Base-by-base conservation (phyloP, 2,113 vertebrate genomes). In the Acrocephalus arundinaceus region DNA sequence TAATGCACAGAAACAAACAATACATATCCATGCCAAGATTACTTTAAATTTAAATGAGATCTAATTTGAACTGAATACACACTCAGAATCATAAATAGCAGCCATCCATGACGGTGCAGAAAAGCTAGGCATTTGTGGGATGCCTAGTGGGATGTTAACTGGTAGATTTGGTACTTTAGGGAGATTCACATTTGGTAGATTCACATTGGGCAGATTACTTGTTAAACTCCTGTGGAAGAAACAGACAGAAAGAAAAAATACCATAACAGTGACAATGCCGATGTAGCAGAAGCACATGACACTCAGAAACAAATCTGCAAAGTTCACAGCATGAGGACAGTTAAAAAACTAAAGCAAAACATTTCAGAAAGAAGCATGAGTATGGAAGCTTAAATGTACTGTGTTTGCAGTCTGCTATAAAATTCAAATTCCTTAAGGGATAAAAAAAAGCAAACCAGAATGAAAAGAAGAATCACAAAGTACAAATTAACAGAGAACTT, bases 71-170 rank as follows among this genome's bases (percentile, higher is more conserved):
- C 98, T 99, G 98, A 99, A 99, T 99, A 99, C 99, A 99, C 99
- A 99, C 99, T 99, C 99, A 98, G 99, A 99, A 99, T 99, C 99
- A 99, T 99, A 99, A 97, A 98, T 99, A 99, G 98, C 98, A 97
- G 99, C 97, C 98, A 99, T 99, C 99, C 99, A 99, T 98, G 99
- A 99, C 98, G 99, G 99, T 98, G 99, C 99, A 98, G 99, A 99
- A 99, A 99, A 99, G 98, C 98, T 98, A 98, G 98, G 99, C 99
- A 99, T 99, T 99, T 99, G 99, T 98, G 99, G 99, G 99, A 99
- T 99, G 99, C 99, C 99, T 99, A 99, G 99, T 97, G 99, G 99
- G 98, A 99, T 99, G 99, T 99, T 99, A 99, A 99, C 99, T 99
- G 99, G 99, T 98, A 99, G 99, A 98, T 99, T 99, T 99, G 99